Evolutionary conservation across 2,888 invertebrate species (phyloP).

Genomic region (Patella depressa): DNA sequence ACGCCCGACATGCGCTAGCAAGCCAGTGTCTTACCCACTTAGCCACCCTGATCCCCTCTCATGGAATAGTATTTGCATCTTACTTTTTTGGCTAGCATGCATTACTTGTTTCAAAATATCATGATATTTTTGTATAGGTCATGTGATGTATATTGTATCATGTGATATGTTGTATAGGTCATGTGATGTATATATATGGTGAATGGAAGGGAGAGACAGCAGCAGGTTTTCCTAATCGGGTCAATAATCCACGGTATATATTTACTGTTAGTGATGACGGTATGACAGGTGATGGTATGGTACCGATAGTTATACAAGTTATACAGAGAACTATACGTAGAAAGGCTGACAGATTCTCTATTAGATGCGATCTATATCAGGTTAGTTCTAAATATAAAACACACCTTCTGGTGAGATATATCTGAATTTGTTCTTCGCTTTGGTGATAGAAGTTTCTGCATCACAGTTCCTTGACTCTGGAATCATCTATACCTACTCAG

Average conservation of each 20-base stretch:
- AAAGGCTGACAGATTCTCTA: slow-evolving; percentile 40
- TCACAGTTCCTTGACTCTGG: no score
- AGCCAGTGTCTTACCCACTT: no score
- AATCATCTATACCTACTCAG: no score
- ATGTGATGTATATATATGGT: slow-evolving; percentile 52
- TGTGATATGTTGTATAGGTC: slow-evolving; percentile 40
- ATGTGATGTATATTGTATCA: background rate
- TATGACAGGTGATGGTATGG: slow-evolving; percentile 37
- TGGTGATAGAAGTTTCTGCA: no score
- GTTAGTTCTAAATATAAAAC: slow-evolving; percentile 31
- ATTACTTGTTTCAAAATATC: background rate
- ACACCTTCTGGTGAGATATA: no score
- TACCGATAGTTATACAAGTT: slow-evolving; percentile 57
- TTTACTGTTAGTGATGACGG: slow-evolving; percentile 53
- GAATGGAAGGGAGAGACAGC: slow-evolving; percentile 59
- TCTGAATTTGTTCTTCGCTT: no score
- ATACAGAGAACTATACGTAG: slow-evolving; percentile 49
- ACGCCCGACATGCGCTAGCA: no score
- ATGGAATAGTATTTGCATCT: no score
- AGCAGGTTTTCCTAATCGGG: slow-evolving; percentile 55
- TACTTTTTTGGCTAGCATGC: background rate
- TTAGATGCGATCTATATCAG: slow-evolving; percentile 57
- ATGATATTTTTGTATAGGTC: background rate
- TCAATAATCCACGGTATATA: slow-evolving; percentile 54
- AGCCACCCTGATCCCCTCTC: no score